phyloP scores from a whole-genome alignment of 2,888 invertebrate genomes.

The Chesias legatella region DNA sequence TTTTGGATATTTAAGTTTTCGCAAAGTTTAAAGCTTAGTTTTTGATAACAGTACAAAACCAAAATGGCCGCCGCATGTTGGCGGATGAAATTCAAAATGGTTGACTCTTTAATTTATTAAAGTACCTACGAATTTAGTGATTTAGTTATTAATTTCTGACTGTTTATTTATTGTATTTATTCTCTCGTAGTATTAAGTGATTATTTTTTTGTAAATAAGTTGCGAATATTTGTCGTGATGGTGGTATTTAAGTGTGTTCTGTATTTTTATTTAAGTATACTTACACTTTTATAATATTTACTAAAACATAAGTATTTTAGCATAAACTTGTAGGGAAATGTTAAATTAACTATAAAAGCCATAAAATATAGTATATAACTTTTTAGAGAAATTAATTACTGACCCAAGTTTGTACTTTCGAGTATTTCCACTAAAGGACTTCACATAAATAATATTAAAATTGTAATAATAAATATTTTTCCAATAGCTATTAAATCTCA shows the following conservation, averaged over 20 bases:
- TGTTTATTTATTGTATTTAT: conserved; percentile 74
- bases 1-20: conserved; percentile 10
- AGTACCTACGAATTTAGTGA: conserved; percentile 27
- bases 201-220: conserved; percentile 64
- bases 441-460: too few species aligned
- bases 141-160: conserved; percentile 41
- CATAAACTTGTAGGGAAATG: not conserved
- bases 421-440: too few species aligned
- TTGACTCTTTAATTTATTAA: conserved; percentile 22
- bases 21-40: conserved; percentile 9
- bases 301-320: conserved; percentile 8
- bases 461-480: too few species aligned
- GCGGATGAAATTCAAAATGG: conserved; percentile 23
- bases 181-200: conserved; percentile 51
- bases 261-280: conserved; percentile 1
- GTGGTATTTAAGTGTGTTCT: conserved; percentile 14
- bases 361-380: not conserved
- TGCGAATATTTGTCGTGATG: conserved; percentile 44
- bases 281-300: not conserved
- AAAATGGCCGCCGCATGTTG: conserved; percentile 14
- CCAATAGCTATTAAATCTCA: conserved; percentile 7
- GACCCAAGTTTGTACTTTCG: too few species aligned
- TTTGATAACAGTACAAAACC: conserved; percentile 20
- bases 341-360: conserved; percentile 9
- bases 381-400: too few species aligned